Evolutionary conservation across 2,888 invertebrate genomes (phyloP).

Genomic region (Gonocerus acuteangulatus): DNA sequence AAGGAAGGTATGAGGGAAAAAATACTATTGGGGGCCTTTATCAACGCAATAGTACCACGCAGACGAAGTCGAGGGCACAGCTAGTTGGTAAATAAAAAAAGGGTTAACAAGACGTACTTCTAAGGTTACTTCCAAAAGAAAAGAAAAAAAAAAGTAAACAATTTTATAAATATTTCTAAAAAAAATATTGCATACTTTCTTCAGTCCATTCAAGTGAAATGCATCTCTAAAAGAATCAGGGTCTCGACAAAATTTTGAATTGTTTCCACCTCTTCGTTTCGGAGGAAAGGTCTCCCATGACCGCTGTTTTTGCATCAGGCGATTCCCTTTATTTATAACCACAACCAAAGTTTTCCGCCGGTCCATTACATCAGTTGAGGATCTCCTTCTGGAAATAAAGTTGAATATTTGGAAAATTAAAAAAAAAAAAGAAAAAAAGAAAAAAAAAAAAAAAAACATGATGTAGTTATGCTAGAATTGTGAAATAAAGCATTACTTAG

Average conservation of each 20-base stretch:
- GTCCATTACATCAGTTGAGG: conserved; percentile 39
- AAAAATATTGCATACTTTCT: conserved; percentile 44
- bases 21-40: too few species aligned
- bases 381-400: conserved; percentile 33
- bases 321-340: conserved; percentile 41
- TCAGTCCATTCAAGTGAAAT: conserved; percentile 43
- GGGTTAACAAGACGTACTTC: too few species aligned
- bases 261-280: conserved; percentile 41
- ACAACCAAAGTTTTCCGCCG: conserved; percentile 50
- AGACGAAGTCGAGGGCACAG: too few species aligned
- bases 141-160: too few species aligned
- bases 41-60: too few species aligned
- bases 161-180: too few species aligned
- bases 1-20: too few species aligned
- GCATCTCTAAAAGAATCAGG: conserved; percentile 41
- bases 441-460: too few species aligned
- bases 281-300: conserved; percentile 59
- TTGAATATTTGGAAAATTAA: not conserved
- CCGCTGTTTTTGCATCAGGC: conserved; percentile 52
- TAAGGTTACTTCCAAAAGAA: too few species aligned
- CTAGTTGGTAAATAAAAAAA: too few species aligned
- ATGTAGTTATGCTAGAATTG: too few species aligned
- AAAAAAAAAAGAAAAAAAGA: not conserved
- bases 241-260: conserved; percentile 40
- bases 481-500: not conserved